Conservation (phyloP, 1,140 invertebrate species). For the Meloidogyne exigua region DNA sequence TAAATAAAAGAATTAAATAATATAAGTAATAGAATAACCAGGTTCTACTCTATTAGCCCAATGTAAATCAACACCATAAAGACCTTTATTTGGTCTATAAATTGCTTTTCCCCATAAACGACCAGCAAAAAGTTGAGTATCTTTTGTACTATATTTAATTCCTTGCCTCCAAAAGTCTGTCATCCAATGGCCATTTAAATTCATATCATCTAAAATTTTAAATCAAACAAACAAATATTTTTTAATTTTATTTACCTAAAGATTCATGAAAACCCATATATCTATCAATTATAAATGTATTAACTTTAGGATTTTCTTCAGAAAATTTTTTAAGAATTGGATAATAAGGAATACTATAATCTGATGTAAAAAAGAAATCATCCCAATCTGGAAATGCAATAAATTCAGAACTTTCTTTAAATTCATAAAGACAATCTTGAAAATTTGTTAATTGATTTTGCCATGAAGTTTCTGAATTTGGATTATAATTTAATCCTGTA, state of each 20-base stretch:
- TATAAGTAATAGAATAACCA: not conserved
- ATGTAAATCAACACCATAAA: slow-evolving; percentile 5
- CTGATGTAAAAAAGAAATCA: slow-evolving; percentile 9
- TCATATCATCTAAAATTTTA: not conserved
- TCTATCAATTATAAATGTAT: not conserved
- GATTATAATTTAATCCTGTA: slow-evolving; percentile 27
- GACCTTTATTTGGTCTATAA: not conserved
- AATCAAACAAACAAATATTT: not conserved
- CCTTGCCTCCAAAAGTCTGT: not conserved
- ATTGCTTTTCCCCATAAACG: not conserved
- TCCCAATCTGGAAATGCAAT: slow-evolving; percentile 18
- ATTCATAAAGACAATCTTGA: slow-evolving; percentile 18
- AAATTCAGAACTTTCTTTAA: slow-evolving; percentile 18
- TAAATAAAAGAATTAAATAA: too few species aligned
- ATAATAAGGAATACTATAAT: slow-evolving; percentile 6
- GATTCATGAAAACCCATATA: slow-evolving; percentile 2
- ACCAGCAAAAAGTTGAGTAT: not conserved
- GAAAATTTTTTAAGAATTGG: slow-evolving; percentile 2
- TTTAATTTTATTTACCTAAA: not conserved
- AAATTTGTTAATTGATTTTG: slow-evolving; percentile 33
- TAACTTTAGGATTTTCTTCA: not conserved
- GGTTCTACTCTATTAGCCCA: not conserved
- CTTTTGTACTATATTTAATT: slow-evolving; percentile 5
- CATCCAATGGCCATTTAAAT: not conserved
- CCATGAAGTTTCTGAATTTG: slow-evolving; percentile 39